A percentile compares a stretch with the other conserved stretches of the same genome.
Evolutionary conservation across 2,797 vertebrate species (phyloP).

Genomic region (Danio jaintianensis): DNA sequence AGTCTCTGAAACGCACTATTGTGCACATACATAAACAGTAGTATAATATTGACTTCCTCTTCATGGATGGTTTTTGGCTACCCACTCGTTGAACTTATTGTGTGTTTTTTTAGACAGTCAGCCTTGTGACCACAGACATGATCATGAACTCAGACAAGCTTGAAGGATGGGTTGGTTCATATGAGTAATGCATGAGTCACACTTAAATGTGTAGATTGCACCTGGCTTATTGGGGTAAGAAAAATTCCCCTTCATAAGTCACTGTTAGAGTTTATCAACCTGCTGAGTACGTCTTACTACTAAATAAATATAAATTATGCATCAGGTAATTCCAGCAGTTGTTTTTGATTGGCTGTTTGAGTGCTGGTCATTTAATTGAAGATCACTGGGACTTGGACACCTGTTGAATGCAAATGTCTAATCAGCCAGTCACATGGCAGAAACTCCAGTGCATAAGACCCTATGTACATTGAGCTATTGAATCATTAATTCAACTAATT

Average conservation of each 20-base stretch:
- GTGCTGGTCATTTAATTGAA: not conserved
- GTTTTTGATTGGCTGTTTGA: not conserved
- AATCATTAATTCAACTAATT: not conserved
- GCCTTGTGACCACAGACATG: conserved; percentile 13
- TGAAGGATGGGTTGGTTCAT: not conserved
- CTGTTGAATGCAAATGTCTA: too few relatives aligned
- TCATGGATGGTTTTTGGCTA: not conserved
- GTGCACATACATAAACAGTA: not conserved
- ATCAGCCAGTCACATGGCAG: too few relatives aligned
- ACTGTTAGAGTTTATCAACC: conserved; percentile 3
- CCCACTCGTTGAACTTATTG: not conserved
- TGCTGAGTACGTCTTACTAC: not conserved
- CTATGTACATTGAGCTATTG: not conserved
- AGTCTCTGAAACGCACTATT: not conserved
- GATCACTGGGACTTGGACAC: not conserved
- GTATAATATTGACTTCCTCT: not conserved
- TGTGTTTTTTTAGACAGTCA: conserved; percentile 11
- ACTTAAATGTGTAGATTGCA: conserved; percentile 23
- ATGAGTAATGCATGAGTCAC: conserved; percentile 21
- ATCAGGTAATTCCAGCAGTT: not conserved
- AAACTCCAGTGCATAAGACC: too few relatives aligned
- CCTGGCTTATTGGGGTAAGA: conserved; percentile 4
- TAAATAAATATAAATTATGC: not conserved
- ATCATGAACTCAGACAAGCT: not conserved
- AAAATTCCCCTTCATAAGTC: not conserved